Base-by-base conservation (phyloP, 2,888 invertebrate species). In the Cephus rjabovi region DNA sequence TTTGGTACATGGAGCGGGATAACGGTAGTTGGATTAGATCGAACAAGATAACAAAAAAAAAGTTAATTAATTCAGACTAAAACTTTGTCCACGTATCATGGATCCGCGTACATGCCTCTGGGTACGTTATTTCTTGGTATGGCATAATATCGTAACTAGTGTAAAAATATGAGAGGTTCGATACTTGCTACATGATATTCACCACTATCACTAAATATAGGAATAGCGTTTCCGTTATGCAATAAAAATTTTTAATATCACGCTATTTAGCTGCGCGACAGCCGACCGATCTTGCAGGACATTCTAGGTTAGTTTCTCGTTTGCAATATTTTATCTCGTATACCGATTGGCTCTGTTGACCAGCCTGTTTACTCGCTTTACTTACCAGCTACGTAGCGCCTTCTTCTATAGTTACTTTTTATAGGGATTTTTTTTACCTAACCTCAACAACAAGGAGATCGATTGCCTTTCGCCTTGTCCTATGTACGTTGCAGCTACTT, bases 231-330 rank as follows among this genome's bases (percentile, higher is more conserved):
- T 71, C 37, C 74, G 74, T 74, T 74, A 34, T 74, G 35, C 74
- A 74, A 74, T 35, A 35, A 74, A 12, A 34, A 34, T 74, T 74
- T 74, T 74, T 74, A 74, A 74, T 74, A 74, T 74, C 74, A 74
- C 74, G 74, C 35, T 74, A 74, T 12, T 74, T 74, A 74, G 74
- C n/a, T 6, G 74, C 23, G n/a, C 35, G 15, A 71, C 15, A 31
- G 30, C 71, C 31, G 23, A 71, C 4, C 56, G 56, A 56, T 56
- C 56, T 56, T 6, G 4, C 12, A 40, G 40, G 40, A 40, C 15
- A 40, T 4, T 56, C 56, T 71, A 33, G 71, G 71, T 71, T 33
- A 31, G 71, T 30, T 71, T 71, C 71, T 33, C 12, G 31, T 71
- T 71, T 71, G 71, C 71, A 33, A 71, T 31, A 71, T 71, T 71